phyloP scores from a whole-genome alignment of 2,113 vertebrate species.

The Delphinapterus leucas region DNA sequence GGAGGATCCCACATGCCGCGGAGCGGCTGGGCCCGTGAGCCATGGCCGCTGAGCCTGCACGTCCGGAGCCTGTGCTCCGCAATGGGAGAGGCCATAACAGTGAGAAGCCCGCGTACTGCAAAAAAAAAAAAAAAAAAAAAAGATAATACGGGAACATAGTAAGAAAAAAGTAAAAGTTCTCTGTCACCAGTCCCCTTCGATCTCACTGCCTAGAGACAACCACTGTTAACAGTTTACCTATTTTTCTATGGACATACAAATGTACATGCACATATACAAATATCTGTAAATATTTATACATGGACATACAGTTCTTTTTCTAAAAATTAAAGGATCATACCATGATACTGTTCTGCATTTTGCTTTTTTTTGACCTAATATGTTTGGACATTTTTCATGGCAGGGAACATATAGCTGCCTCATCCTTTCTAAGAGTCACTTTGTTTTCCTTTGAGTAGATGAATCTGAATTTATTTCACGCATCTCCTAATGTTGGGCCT shows the following conservation, averaged over 20 bases:
- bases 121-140: no score
- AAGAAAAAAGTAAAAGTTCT: neutral
- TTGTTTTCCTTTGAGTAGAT: slow-evolving; percentile 31
- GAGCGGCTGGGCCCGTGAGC: no score
- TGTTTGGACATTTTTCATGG: neutral
- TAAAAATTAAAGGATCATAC: neutral
- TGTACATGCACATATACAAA: neutral
- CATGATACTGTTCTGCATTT: neutral
- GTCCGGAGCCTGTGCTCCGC: no score
- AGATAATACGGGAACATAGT: neutral
- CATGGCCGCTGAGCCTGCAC: no score
- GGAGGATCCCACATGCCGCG: no score
- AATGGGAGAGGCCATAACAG: no score
- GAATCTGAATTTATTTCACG: neutral
- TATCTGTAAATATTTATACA: neutral
- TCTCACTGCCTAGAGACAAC: neutral
- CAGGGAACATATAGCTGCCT: neutral
- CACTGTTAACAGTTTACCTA: neutral
- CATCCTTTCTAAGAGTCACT: slow-evolving; percentile 10
- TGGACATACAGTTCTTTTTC: neutral
- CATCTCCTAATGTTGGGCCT: neutral
- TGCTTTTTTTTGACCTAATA: neutral
- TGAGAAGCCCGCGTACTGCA: no score
- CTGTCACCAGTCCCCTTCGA: neutral
- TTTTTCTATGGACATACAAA: neutral